These are phyloP conservation scores for Halichoerus grypus DNA, from an alignment of 2,113 vertebrate genomes.

Conservation along the genomic window DNA sequence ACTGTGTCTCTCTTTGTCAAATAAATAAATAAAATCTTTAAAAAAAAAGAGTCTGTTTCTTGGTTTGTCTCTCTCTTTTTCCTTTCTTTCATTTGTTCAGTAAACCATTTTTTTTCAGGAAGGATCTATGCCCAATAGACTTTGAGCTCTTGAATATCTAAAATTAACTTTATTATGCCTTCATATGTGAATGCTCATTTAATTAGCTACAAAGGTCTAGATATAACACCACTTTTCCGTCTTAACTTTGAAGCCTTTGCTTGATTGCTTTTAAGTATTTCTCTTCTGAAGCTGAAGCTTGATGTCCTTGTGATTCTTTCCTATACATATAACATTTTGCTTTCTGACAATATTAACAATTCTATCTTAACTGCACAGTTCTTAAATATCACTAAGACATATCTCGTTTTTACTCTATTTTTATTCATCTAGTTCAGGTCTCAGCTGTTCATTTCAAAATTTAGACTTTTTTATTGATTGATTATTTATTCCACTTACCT, in stretches of 20 bases:
- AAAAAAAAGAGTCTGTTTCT: background rate
- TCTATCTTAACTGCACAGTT: background rate
- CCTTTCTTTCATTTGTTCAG: background rate
- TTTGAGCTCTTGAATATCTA: background rate
- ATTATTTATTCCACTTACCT: background rate
- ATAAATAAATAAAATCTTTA: too few relatives aligned
- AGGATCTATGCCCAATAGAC: background rate
- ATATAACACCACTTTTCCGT: background rate
- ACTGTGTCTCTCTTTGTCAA: too few relatives aligned
- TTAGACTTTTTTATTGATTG: background rate
- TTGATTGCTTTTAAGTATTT: constrained; percentile 44
- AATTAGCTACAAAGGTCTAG: background rate
- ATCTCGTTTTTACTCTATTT: background rate
- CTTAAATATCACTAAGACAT: background rate
- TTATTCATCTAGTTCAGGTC: background rate
- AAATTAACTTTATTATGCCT: background rate
- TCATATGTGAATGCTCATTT: background rate
- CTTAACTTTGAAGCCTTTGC: background rate
- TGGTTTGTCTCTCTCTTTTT: background rate
- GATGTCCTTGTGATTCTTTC: background rate
- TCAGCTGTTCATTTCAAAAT: background rate
- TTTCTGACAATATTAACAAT: background rate
- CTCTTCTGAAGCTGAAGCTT: background rate
- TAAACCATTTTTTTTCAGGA: background rate
- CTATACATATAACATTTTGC: background rate